A percentile compares a stretch with the other conserved stretches of the same genome.
Evolutionary conservation across 1,140 invertebrate genomes (phyloP).

Genomic region (Neodiprion virginianus): DNA sequence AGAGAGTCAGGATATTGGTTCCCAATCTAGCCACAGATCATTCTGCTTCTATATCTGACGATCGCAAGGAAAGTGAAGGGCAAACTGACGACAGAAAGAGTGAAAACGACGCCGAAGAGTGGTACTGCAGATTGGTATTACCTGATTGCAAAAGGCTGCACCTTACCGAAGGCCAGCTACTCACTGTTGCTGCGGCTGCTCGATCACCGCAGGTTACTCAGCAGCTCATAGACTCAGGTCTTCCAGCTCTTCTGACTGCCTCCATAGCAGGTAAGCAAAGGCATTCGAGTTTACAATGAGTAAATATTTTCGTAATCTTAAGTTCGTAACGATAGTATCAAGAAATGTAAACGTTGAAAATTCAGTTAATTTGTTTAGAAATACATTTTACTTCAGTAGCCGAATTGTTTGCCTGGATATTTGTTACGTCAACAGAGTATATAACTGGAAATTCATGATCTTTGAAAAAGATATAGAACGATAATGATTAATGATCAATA

Average conservation of each 20-base stretch:
- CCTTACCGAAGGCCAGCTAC: slow-evolving; percentile 70
- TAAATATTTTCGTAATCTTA: slow-evolving; percentile 60
- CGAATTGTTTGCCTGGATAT: no score
- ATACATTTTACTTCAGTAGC: no score
- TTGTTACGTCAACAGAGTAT: no score
- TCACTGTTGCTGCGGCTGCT: slow-evolving; percentile 77
- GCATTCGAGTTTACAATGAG: no score
- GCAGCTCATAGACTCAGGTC: slow-evolving; percentile 77
- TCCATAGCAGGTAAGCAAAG: slow-evolving; percentile 57
- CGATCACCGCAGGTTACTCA: slow-evolving; percentile 78
- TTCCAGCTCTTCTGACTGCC: slow-evolving; percentile 72
- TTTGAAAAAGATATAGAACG: no score
- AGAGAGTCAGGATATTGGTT: slow-evolving; percentile 75
- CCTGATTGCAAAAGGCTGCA: slow-evolving; percentile 57
- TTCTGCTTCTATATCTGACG: slow-evolving; percentile 67
- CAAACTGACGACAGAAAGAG: slow-evolving; percentile 77
- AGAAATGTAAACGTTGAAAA: neutral
- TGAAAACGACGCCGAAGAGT: slow-evolving; percentile 62
- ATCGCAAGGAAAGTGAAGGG: slow-evolving; percentile 65
- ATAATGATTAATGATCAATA: no score
- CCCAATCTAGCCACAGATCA: slow-evolving; percentile 62
- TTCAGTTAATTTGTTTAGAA: no score
- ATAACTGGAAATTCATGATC: no score
- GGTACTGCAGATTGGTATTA: slow-evolving; percentile 59
- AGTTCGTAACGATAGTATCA: slow-evolving; percentile 27